A percentile compares a stretch with the other conserved stretches of the same genome.
phyloP scores from a whole-genome alignment of 2,113 vertebrate genomes.

The Bos indicus region DNA sequence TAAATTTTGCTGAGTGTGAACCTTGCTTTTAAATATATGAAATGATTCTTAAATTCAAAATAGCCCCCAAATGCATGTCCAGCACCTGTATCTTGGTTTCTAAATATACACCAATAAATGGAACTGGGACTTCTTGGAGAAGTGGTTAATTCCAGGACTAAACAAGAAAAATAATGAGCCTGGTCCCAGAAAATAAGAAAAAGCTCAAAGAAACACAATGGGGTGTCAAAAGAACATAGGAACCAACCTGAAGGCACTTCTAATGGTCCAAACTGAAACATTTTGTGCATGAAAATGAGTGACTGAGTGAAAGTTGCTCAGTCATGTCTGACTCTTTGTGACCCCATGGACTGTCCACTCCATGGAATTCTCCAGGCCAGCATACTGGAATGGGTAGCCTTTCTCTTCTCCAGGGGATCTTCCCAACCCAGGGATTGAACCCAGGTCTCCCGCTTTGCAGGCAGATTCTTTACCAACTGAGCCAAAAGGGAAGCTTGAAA shows the following conservation, averaged over 20 bases:
- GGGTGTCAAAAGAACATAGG: neutral
- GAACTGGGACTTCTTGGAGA: neutral
- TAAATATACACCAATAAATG: neutral
- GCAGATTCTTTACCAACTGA: no score
- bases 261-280: no score
- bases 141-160: neutral
- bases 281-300: no score
- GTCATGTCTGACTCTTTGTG: fast-evolving
- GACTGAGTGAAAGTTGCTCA: no score
- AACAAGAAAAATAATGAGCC: neutral
- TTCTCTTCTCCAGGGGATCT: no score
- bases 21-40: neutral
- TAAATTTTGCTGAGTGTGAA: neutral
- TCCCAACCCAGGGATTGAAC: no score
- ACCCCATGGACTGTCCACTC: no score
- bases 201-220: neutral
- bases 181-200: neutral
- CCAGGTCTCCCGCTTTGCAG: no score
- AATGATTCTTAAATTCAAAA: neutral
- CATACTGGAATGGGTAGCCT: no score
- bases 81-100: neutral
- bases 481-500: no score
- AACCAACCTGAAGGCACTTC: no score
- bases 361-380: no score
- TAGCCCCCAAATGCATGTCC: neutral